Base-by-base conservation (phyloP, 2,888 invertebrate species). In the Agrilus cyanescens region DNA sequence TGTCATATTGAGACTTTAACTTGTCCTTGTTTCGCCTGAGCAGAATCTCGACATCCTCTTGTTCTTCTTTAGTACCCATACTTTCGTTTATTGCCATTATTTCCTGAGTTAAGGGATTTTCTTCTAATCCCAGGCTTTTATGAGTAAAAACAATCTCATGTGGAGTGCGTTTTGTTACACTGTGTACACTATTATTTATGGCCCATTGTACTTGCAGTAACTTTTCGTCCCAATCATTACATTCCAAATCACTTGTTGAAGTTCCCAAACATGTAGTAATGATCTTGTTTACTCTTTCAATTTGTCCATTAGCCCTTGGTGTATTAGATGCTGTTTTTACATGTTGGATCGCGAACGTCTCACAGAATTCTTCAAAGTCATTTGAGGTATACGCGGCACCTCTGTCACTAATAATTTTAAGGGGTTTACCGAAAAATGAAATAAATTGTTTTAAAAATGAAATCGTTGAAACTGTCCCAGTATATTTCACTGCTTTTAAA, bases 171-270 rank as follows among this genome's bases (percentile, higher is more conserved):
- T 39, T 32, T 10, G 38, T 42, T 32, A 47, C 39, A 14, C 37
- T 43, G 12, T 46, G 41, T 10, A 31, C 12, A 10, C 40, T 37
- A 4, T 44, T 43, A 12, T 50, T 46, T 5, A 48, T 43, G 2
- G 40, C 48, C 43, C 51, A n/a, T n/a, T n/a, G n/a, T n/a, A 50
- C 48, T 5, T 51, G 41, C 7, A 32, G 41, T 8, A 41, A 15
- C 14, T 38, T 32, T 20, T 37, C 32, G 12, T 42, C 38, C 43
- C 44, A 39, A 4, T 20, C 39, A 14, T 31, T 32, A 39, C 31
- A 39, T 31, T 39, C 31, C 2, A 12, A 8, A 35, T 32, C 31
- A 12, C 4, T 39, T 10, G 31, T 16, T 4, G 13, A 13, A 14
- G 39, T 39, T 10, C 31, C 32, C 3, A 39, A 13, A 39, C 39